Evolutionary conservation across 2,888 invertebrate species (phyloP).

Genomic region (Campaea margaritaria): DNA sequence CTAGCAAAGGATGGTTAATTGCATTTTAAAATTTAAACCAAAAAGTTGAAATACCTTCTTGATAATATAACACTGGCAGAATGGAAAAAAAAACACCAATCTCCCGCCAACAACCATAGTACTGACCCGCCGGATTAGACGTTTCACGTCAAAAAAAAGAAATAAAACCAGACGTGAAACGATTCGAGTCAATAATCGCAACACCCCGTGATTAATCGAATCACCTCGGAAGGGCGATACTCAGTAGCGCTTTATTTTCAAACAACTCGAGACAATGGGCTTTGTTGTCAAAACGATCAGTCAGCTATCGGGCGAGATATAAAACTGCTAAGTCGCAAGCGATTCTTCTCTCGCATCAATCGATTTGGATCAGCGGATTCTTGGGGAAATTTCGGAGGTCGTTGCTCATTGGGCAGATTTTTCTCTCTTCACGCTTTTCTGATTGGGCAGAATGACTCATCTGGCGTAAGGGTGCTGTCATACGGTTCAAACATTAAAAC

Average conservation of each 20-base stretch:
- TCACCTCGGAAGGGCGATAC: slow-evolving; percentile 54
- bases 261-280: slow-evolving; percentile 73
- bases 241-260: slow-evolving; percentile 66
- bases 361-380: slow-evolving; percentile 50
- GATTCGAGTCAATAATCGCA: slow-evolving; percentile 18
- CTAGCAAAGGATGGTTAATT: too few relatives aligned
- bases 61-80: too few relatives aligned
- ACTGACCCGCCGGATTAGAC: too few relatives aligned
- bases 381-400: slow-evolving; percentile 22
- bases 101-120: too few relatives aligned
- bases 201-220: slow-evolving; percentile 13
- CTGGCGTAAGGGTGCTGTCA: too few relatives aligned
- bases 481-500: too few relatives aligned
- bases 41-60: too few relatives aligned
- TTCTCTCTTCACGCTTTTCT: neutral
- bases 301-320: slow-evolving; percentile 67
- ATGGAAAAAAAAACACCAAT: too few relatives aligned
- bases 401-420: slow-evolving; percentile 10
- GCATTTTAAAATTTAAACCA: too few relatives aligned
- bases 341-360: slow-evolving; percentile 66
- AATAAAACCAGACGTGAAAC: neutral
- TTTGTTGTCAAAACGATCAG: slow-evolving; percentile 71
- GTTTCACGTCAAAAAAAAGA: too few relatives aligned
- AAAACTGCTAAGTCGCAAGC: slow-evolving; percentile 58
- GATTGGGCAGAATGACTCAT: slow-evolving; percentile 2